These are phyloP conservation scores for Pelobates cultripes DNA, from an alignment of 2,797 vertebrate genomes.

Conservation along the genomic window DNA sequence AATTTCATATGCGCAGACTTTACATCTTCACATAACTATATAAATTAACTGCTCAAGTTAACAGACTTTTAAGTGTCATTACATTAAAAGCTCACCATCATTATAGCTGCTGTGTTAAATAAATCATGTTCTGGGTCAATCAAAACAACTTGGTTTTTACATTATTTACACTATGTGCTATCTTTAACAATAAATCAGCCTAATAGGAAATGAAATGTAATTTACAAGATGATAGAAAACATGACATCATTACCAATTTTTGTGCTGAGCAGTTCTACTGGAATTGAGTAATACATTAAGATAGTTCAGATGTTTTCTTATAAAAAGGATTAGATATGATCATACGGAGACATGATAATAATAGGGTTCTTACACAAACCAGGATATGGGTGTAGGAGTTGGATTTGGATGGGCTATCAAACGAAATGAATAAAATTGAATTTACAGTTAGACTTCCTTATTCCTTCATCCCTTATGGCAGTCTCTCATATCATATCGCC, in stretches of 20 bases:
- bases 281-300: neutral
- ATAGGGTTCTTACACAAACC: too few relatives aligned
- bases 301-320: too few relatives aligned
- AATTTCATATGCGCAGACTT: neutral
- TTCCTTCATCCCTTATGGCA: too few relatives aligned
- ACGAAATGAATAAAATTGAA: too few relatives aligned
- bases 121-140: constrained; percentile 1
- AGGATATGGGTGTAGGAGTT: too few relatives aligned
- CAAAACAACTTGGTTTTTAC: neutral
- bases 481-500: too few relatives aligned
- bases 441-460: too few relatives aligned
- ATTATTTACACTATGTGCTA: neutral
- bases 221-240: neutral
- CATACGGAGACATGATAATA: too few relatives aligned
- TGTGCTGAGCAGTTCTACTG: neutral
- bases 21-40: neutral
- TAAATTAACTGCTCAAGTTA: neutral
- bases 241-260: neutral
- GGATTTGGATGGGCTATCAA: too few relatives aligned
- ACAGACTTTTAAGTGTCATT: neutral
- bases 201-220: neutral
- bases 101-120: neutral
- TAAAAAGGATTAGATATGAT: too few relatives aligned
- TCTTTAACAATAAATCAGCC: neutral
- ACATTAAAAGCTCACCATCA: neutral